Evolutionary conservation across 2,888 invertebrate genomes (phyloP), one percentile per base, ranked within the genome.

Genomic region (Oligia strigilis): DNA sequence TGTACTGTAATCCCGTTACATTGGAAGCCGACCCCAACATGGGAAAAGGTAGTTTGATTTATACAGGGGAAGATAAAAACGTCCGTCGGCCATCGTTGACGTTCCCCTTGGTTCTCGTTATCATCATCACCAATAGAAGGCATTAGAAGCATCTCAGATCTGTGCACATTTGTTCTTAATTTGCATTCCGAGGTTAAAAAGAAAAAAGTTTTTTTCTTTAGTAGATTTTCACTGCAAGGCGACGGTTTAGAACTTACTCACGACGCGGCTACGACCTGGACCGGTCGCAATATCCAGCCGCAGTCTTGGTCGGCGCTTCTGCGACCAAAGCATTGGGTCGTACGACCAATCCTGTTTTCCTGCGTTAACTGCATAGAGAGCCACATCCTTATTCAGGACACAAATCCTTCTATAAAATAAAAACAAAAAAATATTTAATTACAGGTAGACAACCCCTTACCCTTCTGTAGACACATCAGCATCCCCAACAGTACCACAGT

Each of bases 381-480:
- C 9, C 9, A 46, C 8, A 5, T 73, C 8, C 13, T 29, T 29
- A 8, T 46, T 29, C 46, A 19, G 9, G 4, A 6, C 13, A 36
- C 14, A 19, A 49, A 23, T 19, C 4, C 14, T 46, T 2, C 17
- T 58, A 11, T 43, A 52, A 36, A 29, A n/a, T 29, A 65, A 60
- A 60, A 77, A 11, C 5, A 14, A 36, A 19, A 71, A 29, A 1
- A 19, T 52, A 17, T 77, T 43, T 11, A 2, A 19, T 83, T 80
- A 4, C 66, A 80, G 80, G 17, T 89, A 2, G 92, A 93, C 60
- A 72, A 91, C 0, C 87, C 93, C 0, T 80, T 92, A 17, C 92
- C 94, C 0, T 93, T 95, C 86, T 93, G 94, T 82, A 84, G 96
- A 17, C 96, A 95, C 83, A 91, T 91, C 88, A 96, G 96, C 90